These are phyloP conservation scores for Aphaenogaster ashmeadi DNA, from an alignment of 1,140 invertebrate species.

Conservation along the genomic window DNA sequence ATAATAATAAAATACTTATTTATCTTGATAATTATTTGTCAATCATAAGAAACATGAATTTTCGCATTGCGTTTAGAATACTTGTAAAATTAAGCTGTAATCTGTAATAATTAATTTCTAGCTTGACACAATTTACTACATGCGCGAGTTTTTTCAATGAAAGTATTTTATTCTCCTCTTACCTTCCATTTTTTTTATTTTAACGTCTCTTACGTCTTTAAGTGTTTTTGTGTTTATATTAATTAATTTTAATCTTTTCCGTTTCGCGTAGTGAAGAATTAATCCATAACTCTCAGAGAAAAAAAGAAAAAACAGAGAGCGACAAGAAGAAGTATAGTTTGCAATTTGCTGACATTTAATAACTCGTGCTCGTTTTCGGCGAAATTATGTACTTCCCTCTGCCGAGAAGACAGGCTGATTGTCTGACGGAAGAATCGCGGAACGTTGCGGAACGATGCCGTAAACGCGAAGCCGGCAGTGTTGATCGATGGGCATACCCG, in stretches of 20 bases:
- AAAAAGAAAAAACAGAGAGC: conserved; percentile 1
- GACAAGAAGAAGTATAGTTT: conserved; percentile 54
- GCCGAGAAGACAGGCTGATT: conserved; percentile 52
- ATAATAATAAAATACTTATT: neutral
- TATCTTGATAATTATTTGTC: neutral
- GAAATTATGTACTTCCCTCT: conserved; percentile 61
- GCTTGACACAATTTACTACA: neutral
- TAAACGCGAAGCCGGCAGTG: conserved; percentile 79
- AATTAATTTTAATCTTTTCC: conserved; percentile 4
- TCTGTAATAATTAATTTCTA: neutral
- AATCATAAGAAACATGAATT: neutral
- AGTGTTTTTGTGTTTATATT: neutral
- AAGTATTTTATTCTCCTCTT: neutral
- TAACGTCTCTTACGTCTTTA: neutral
- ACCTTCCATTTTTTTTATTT: neutral
- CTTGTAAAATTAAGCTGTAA: neutral
- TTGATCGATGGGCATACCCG: conserved; percentile 86
- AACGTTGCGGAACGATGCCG: conserved; percentile 71
- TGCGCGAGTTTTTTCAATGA: neutral
- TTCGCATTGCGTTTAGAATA: neutral
- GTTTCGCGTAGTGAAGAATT: conserved; percentile 4
- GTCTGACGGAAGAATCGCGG: conserved; percentile 67
- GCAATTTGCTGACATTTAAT: conserved; percentile 62
- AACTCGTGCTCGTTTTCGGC: conserved; percentile 59
- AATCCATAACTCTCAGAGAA: conserved; percentile 2